Percentiles rank a stretch among this genome's conserved stretches.
Conservation (phyloP, 1,140 invertebrate species). For the Lordiphosa clarofinis region DNA sequence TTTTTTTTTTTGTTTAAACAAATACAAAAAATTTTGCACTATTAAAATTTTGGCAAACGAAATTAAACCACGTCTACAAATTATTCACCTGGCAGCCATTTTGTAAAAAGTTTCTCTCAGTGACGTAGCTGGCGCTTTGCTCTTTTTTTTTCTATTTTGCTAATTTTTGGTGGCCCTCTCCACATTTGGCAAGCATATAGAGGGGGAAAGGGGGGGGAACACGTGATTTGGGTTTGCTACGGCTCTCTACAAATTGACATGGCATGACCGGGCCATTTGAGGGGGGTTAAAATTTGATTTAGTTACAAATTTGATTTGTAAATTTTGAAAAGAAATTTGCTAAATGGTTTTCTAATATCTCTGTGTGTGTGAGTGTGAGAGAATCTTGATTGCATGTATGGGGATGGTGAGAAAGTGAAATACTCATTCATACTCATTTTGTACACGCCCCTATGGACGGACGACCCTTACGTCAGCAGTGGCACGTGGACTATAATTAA, state of each 20-base stretch:
- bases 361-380: constrained; percentile 1
- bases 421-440: constrained; percentile 22
- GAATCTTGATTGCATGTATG: no score
- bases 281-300: no score
- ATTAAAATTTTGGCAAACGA: background rate
- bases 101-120: constrained; percentile 42
- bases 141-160: constrained; percentile 27
- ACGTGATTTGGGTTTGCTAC: no score
- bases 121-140: constrained; percentile 1
- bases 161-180: constrained; percentile 13
- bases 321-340: no score
- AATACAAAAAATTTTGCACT: no score
- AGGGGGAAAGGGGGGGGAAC: no score
- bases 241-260: no score
- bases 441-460: constrained; percentile 69
- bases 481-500: constrained; percentile 76
- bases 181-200: no score
- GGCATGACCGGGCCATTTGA: no score
- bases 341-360: constrained; percentile 1
- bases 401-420: no score
- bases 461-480: constrained; percentile 74
- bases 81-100: constrained; percentile 59
- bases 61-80: constrained; percentile 45
- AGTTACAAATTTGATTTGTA: no score
- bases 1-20: no score